phyloP scores from a whole-genome alignment of 2,888 invertebrate species.

The Limnephilus auricula region DNA sequence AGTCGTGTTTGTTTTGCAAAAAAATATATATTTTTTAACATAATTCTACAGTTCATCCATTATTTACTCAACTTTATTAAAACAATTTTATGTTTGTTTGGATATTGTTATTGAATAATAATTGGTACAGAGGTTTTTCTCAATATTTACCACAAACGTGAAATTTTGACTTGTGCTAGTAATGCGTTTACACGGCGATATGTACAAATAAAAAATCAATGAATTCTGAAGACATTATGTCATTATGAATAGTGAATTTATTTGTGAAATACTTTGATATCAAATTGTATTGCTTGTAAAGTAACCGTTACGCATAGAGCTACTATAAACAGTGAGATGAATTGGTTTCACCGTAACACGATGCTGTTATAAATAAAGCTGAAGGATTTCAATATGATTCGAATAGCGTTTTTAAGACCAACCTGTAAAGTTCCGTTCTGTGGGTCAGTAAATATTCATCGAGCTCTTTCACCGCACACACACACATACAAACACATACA shows the following conservation, averaged over 20 bases:
- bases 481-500: no score
- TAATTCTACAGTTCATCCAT: neutral
- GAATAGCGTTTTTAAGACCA: conserved; percentile 8
- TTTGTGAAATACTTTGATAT: neutral
- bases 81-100: neutral
- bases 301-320: conserved; percentile 11
- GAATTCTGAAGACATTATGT: neutral
- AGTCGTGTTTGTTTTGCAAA: no score
- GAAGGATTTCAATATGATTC: conserved; percentile 35
- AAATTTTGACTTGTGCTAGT: neutral
- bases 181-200: neutral
- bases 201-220: neutral
- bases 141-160: no score
- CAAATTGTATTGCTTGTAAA: neutral
- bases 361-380: conserved; percentile 35
- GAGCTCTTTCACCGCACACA: conserved; percentile 36
- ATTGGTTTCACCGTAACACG: conserved; percentile 37
- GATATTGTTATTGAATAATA: neutral
- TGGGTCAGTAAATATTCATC: conserved; percentile 11
- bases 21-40: neutral
- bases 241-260: neutral
- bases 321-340: conserved; percentile 9
- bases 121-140: no score
- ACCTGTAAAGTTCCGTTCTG: conserved; percentile 30
- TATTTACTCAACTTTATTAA: neutral